These are phyloP conservation scores for Fragum fragum DNA, from an alignment of 2,888 invertebrate genomes.

Conservation along the genomic window DNA sequence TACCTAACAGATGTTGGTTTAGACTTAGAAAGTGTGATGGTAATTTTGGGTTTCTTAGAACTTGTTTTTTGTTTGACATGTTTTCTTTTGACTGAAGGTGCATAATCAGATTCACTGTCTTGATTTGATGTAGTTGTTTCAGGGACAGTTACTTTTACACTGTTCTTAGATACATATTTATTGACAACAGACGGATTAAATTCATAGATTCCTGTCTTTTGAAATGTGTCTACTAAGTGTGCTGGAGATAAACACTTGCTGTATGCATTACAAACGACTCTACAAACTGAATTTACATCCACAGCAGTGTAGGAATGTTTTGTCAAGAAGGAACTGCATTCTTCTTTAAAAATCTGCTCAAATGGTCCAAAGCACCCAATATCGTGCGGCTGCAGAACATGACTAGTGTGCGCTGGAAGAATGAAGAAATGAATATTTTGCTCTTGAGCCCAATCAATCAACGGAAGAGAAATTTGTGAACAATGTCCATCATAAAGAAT, in stretches of 20 bases:
- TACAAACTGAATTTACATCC: slow-evolving; percentile 14
- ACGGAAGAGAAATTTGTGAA: slow-evolving; percentile 17
- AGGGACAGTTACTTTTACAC: too few relatives aligned
- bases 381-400: slow-evolving; percentile 2
- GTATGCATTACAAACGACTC: slow-evolving; percentile 15
- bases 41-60: not conserved
- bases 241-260: slow-evolving; percentile 13
- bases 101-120: too few relatives aligned
- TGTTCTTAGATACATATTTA: too few relatives aligned
- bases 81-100: too few relatives aligned
- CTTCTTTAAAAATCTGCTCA: slow-evolving; percentile 30
- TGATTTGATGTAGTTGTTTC: too few relatives aligned
- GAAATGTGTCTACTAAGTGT: slow-evolving; percentile 24
- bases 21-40: too few relatives aligned
- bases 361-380: slow-evolving; percentile 17
- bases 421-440: slow-evolving; percentile 31
- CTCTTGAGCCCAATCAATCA: slow-evolving; percentile 25
- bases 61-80: too few relatives aligned
- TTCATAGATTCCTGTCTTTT: slow-evolving; percentile 31
- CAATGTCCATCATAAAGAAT: slow-evolving; percentile 34
- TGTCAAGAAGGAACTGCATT: not conserved
- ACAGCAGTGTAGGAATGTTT: not conserved
- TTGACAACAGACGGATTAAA: slow-evolving; percentile 17
- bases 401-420: slow-evolving; percentile 25
- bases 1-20: too few relatives aligned